Evolutionary conservation across 1,140 invertebrate genomes (phyloP).

Genomic region (Drosophila ambigua): DNA sequence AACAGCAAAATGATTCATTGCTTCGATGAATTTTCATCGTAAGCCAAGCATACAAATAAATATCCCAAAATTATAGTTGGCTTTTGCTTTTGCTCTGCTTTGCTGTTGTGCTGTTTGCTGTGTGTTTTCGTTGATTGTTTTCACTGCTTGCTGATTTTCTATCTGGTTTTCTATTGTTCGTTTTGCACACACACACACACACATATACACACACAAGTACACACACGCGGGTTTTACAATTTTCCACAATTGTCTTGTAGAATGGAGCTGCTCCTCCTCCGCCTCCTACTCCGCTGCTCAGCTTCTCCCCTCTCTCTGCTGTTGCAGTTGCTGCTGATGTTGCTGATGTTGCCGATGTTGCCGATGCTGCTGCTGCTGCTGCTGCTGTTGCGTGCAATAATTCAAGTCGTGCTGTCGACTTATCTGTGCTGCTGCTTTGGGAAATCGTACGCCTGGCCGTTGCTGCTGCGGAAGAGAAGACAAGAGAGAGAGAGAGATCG

Average conservation of each 20-base stretch:
- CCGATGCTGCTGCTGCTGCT: conserved; percentile 45
- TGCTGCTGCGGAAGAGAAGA: conserved; percentile 54
- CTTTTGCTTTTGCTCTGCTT: conserved; percentile 44
- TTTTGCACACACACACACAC: conserved; percentile 47
- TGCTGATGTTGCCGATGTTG: conserved; percentile 38
- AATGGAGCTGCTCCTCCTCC: conserved; percentile 49
- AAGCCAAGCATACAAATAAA: conserved; percentile 70
- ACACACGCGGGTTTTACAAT: conserved; percentile 37
- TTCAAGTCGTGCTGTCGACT: conserved; percentile 83
- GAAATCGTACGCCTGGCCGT: conserved; percentile 71
- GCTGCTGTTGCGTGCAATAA: conserved; percentile 77
- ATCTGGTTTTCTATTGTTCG: conserved; percentile 77
- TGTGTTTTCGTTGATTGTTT: conserved; percentile 32
- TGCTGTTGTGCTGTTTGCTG: conserved; percentile 5
- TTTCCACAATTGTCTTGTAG: conserved; percentile 78
- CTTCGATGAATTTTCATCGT: conserved; percentile 82
- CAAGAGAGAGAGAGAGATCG: conserved; percentile 32
- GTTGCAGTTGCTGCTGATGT: conserved; percentile 35
- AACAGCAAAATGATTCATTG: conserved; percentile 79
- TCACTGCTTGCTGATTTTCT: conserved; percentile 67
- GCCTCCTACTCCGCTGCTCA: conserved; percentile 33
- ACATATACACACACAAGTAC: conserved; percentile 2
- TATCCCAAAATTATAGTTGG: conserved; percentile 48
- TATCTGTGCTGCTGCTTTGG: conserved; percentile 78
- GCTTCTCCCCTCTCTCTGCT: conserved; percentile 32